A percentile compares a stretch with the other conserved stretches of the same genome.
phyloP scores from a whole-genome alignment of 2,888 invertebrate species.

The Drosophila falleni region DNA sequence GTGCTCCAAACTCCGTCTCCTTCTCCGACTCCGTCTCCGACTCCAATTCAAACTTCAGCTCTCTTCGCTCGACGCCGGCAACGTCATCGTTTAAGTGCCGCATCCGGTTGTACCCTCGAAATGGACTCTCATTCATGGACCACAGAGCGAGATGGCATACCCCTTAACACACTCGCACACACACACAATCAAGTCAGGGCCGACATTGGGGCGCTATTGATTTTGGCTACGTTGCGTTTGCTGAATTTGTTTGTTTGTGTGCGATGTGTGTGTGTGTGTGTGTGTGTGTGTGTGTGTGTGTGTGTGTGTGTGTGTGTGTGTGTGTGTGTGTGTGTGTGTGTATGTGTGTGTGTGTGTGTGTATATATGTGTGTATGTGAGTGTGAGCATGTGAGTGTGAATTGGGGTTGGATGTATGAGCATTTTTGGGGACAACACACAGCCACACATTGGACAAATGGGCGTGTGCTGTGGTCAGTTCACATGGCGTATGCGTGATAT shows the following conservation, averaged over 20 bases:
- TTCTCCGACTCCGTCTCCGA: conserved; percentile 17
- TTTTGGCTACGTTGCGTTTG: conserved; percentile 53
- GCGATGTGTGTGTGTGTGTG: conserved; percentile 7
- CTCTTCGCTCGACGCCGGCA: conserved; percentile 31
- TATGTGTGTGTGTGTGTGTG: conserved; percentile 8
- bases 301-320: conserved; percentile 17
- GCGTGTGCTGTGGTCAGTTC: conserved; percentile 61
- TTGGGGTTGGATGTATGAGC: conserved; percentile 41
- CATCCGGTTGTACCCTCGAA: conserved; percentile 58
- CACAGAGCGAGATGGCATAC: conserved; percentile 51
- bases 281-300: conserved; percentile 15
- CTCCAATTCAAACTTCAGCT: conserved; percentile 17
- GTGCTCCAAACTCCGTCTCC: conserved; percentile 46
- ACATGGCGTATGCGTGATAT: conserved; percentile 48
- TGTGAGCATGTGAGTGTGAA: conserved; percentile 17
- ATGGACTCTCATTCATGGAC: conserved; percentile 29
- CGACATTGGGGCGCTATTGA: conserved; percentile 73
- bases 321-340: background rate
- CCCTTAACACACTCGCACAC: conserved; percentile 6
- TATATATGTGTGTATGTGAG: conserved; percentile 16
- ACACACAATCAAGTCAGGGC: conserved; percentile 9
- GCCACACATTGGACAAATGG: conserved; percentile 59
- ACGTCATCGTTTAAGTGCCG: conserved; percentile 72
- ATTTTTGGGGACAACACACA: conserved; percentile 15
- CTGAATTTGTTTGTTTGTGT: conserved; percentile 25